These are phyloP conservation scores for Cydia fagiglandana DNA, from an alignment of 1,140 invertebrate genomes.

Conservation along the genomic window DNA sequence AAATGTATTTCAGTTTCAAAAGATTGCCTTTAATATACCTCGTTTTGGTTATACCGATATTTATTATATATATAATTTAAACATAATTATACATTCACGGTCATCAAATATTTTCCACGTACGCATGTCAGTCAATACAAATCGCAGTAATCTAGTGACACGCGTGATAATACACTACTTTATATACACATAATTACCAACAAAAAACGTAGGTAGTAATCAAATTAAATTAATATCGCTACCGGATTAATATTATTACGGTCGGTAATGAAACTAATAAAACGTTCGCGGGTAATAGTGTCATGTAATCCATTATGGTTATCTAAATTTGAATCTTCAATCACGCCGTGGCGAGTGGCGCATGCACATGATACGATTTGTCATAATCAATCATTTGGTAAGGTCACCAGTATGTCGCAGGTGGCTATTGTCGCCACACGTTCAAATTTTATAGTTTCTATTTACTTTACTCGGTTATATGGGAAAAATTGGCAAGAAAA, in stretches of 20 bases:
- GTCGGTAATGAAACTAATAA: slow-evolving; percentile 12
- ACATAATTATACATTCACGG: too few species aligned
- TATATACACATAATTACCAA: slow-evolving; percentile 3
- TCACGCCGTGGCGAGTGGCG: slow-evolving; percentile 38
- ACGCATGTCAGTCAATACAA: not conserved
- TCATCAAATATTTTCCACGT: not conserved
- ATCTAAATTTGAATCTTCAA: slow-evolving; percentile 53
- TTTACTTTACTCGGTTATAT: not conserved
- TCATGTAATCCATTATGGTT: slow-evolving; percentile 46
- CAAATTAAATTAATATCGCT: not conserved
- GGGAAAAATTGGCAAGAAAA: not conserved
- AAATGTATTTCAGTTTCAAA: too few species aligned
- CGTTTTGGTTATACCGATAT: too few species aligned
- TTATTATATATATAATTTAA: too few species aligned
- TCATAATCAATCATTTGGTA: slow-evolving; percentile 61
- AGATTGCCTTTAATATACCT: too few species aligned
- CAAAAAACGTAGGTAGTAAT: not conserved
- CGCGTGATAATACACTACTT: not conserved
- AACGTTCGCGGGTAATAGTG: slow-evolving; percentile 16
- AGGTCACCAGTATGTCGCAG: slow-evolving; percentile 50
- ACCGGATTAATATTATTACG: not conserved
- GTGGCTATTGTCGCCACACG: slow-evolving; percentile 44
- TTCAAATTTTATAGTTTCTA: slow-evolving; percentile 26
- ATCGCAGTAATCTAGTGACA: slow-evolving; percentile 3
- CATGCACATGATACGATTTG: slow-evolving; percentile 48